phyloP scores from a whole-genome alignment of 2,113 vertebrate species.

The Hemichromis elongatus region DNA sequence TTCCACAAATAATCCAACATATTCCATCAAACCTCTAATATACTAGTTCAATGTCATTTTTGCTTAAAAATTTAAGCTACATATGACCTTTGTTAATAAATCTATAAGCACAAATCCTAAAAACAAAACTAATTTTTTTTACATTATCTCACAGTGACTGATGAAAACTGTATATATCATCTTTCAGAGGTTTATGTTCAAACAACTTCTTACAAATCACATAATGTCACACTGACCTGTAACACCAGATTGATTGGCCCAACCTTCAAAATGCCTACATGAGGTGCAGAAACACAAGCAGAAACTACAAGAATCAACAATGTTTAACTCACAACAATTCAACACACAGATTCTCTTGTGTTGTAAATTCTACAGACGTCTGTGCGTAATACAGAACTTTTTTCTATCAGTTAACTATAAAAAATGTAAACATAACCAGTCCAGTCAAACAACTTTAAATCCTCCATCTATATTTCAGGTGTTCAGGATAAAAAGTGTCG shows the following conservation, averaged over 20 bases:
- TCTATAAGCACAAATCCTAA: no score
- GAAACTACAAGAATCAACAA: neutral
- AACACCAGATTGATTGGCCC: neutral
- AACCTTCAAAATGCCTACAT: neutral
- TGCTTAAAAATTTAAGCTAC: no score
- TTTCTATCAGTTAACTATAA: no score
- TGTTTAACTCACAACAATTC: no score
- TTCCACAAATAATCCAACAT: no score
- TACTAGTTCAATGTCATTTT: no score
- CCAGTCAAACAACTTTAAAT: fast-evolving
- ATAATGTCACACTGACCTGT: neutral
- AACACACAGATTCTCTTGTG: no score
- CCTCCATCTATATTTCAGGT: neutral
- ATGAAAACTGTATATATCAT: neutral
- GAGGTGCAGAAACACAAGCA: fast-evolving
- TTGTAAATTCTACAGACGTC: no score
- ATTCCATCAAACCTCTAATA: no score
- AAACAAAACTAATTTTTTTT: neutral
- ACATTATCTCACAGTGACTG: fast-evolving
- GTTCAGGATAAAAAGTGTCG: neutral
- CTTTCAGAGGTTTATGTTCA: neutral
- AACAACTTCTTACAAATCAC: fast-evolving
- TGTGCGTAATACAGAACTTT: fast-evolving
- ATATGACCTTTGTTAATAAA: no score
- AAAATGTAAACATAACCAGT: fast-evolving